Percentiles rank a stretch among this genome's conserved stretches.
Conservation (phyloP, 2,113 vertebrate species). For the Maccullochella peelii region DNA sequence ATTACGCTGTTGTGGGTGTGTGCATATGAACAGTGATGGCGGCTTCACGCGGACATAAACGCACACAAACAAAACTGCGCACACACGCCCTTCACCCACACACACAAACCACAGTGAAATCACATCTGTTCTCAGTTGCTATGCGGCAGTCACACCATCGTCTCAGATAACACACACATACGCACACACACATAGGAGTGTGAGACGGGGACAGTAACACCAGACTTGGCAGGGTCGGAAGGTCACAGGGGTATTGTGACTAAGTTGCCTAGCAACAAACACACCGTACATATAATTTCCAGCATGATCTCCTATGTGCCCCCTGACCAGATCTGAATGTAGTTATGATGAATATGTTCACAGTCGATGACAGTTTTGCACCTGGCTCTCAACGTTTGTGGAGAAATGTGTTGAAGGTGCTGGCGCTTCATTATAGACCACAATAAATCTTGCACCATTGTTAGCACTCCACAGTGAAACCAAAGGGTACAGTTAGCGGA, state of each 20-base stretch:
- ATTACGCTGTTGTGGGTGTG: slow-evolving; percentile 64
- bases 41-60: slow-evolving; percentile 29
- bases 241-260: slow-evolving; percentile 77
- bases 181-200: slow-evolving; percentile 42
- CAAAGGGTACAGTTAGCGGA: slow-evolving; percentile 21
- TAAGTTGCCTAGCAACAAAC: slow-evolving; percentile 76
- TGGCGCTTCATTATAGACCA: slow-evolving; percentile 28
- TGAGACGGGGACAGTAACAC: slow-evolving; percentile 63
- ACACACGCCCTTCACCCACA: background rate
- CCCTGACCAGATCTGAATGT: slow-evolving; percentile 42
- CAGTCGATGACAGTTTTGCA: slow-evolving; percentile 52
- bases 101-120: slow-evolving; percentile 58
- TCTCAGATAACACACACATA: slow-evolving; percentile 70
- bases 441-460: slow-evolving; percentile 41
- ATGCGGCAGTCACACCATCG: slow-evolving; percentile 68
- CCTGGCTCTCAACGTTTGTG: slow-evolving; percentile 20
- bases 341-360: slow-evolving; percentile 36
- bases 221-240: slow-evolving; percentile 76
- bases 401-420: slow-evolving; percentile 36
- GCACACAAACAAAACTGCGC: slow-evolving; percentile 14
- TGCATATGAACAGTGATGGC: slow-evolving; percentile 49
- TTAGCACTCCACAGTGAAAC: slow-evolving; percentile 10
- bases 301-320: background rate
- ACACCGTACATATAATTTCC: slow-evolving; percentile 28
- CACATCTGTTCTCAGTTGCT: slow-evolving; percentile 79